Base-by-base conservation (phyloP, 2,888 invertebrate genomes). In the Rhamnusium bicolor region DNA sequence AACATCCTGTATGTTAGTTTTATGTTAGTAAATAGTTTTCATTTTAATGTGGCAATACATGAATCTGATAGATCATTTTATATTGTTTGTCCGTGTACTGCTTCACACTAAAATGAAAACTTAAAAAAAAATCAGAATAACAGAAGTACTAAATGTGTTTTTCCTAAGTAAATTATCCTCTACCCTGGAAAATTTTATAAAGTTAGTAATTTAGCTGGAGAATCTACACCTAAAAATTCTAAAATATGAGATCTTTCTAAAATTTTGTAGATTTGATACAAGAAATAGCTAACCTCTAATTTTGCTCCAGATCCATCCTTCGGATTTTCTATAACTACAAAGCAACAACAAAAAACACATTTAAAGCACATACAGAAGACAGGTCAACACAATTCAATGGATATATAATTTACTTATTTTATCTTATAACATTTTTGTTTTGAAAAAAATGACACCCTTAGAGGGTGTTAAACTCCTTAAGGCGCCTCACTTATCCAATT, bases 241-340 rank as follows among this genome's bases (percentile, higher is more conserved):
- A 8, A 18, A 27, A 51, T 18, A 65, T 5, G n/a, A 40, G n/a
- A 32, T n/a, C 32, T 27, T 32, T 12, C 49, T 61, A 32, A 65
- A 65, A 29, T 51, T 65, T 53, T 24, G 27, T 49, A 54, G 61
- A 53, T 46, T 66, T 29, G 40, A 67, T 56, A 66, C 32, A 63
- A 51, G 24, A 74, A 79, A 77, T 71, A 68, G 82, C 87, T 87
- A 87, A 87, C 87, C 87, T 87, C 87, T 79, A 84, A 81, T 72
- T 74, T 80, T 76, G 81, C 80, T 83, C 83, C 83, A 75, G 84
- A 81, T 82, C 84, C 87, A 74, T 82, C 83, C 81, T 82, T 80
- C 83, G 81, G 82, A 83, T 81, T 85, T 78, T 87, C 87, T 87
- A 87, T 82, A 80, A 87, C 87, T 87, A 87, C 87, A 86, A 86